Percentiles rank a stretch among this genome's conserved stretches.
phyloP scores from a whole-genome alignment of 2,113 vertebrate species.

The Neodontobutis hainanensis region DNA sequence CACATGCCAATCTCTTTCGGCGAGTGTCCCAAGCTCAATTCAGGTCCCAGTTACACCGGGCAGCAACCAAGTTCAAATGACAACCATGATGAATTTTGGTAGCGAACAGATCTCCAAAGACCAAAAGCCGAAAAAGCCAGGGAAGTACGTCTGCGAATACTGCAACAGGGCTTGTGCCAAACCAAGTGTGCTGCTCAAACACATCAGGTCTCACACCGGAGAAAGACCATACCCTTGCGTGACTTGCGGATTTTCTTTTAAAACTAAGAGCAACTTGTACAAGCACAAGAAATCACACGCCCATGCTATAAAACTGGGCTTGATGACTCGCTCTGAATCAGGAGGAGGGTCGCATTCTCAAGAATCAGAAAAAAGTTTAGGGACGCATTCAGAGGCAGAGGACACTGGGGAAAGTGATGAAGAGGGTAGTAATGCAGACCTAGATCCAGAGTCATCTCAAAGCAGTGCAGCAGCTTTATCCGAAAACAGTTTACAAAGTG shows the following conservation, averaged over 20 bases:
- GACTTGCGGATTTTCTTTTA: conserved; percentile 98
- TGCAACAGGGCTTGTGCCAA: conserved; percentile 95
- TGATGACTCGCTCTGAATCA: conserved; percentile 88
- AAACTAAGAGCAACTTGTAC: conserved; percentile 99
- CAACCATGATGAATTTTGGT: conserved; percentile 85
- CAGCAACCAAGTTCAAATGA: conserved; percentile 86
- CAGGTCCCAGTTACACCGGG: conserved; percentile 85
- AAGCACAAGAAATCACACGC: conserved; percentile 99
- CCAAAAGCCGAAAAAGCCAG: conserved; percentile 96
- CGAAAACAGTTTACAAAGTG: conserved; percentile 78
- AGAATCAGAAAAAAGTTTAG: conserved; percentile 90
- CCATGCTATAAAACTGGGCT: conserved; percentile 94
- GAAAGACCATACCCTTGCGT: conserved; percentile 97
- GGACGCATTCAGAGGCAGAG: conserved; percentile 90
- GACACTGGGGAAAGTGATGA: conserved; percentile 95
- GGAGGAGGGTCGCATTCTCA: conserved; percentile 85
- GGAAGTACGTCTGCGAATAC: conserved; percentile 96
- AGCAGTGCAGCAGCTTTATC: conserved; percentile 75
- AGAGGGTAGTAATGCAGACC: conserved; percentile 85
- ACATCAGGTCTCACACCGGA: conserved; percentile 97
- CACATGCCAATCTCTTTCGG: conserved; percentile 83
- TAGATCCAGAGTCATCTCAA: conserved; percentile 83
- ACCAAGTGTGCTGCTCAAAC: conserved; percentile 96
- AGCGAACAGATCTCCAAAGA: conserved; percentile 90
- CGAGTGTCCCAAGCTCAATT: conserved; percentile 84